phyloP scores from a whole-genome alignment of 2,113 vertebrate species.

The Merops nubicus region DNA sequence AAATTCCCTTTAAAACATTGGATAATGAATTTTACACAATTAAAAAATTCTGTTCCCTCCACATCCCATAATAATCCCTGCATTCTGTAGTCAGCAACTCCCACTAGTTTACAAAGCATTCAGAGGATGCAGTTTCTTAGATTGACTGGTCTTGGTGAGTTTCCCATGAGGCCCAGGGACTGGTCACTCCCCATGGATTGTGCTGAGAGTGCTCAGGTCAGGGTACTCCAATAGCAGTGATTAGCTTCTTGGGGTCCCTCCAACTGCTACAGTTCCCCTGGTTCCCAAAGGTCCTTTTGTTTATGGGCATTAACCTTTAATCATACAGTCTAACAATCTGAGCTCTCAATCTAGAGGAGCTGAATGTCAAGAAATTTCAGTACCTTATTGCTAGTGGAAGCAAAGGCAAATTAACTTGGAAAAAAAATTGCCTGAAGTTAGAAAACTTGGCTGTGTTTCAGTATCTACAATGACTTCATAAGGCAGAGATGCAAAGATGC shows the following conservation, averaged over 20 bases:
- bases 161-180: background rate
- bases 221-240: background rate
- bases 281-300: background rate
- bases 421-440: background rate
- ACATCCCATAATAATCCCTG: background rate
- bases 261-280: background rate
- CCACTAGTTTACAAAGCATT: background rate
- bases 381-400: background rate
- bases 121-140: background rate
- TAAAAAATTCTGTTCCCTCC: background rate
- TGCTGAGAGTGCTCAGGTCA: background rate
- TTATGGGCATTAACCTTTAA: background rate
- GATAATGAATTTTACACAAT: background rate
- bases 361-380: background rate
- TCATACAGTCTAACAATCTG: background rate
- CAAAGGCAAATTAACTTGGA: background rate
- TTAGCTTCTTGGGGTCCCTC: background rate
- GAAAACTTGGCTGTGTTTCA: background rate
- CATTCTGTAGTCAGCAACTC: background rate
- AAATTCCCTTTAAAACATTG: background rate
- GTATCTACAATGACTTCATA: background rate
- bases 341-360: background rate
- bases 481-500: background rate
- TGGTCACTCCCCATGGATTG: background rate
- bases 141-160: accelerated